phyloP scores from a whole-genome alignment of 2,888 invertebrate species.

The Oegoconia quadripuncta region DNA sequence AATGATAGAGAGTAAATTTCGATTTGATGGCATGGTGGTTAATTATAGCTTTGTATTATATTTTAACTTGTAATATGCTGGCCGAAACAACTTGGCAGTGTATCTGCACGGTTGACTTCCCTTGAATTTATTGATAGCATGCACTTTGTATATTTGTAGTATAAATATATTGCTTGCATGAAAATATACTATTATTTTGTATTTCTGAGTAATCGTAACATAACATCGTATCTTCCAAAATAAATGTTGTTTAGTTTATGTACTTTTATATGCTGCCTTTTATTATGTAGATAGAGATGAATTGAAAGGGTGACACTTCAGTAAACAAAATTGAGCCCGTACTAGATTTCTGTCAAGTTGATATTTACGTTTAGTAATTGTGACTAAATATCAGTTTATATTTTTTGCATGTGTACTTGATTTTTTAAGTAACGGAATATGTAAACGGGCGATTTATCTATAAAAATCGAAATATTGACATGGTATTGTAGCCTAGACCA shows the following conservation, averaged over 20 bases:
- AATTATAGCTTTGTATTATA: conserved; percentile 38
- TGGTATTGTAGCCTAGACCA: conserved; percentile 54
- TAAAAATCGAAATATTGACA: conserved; percentile 20
- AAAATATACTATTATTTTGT: conserved; percentile 55
- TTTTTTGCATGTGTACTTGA: conserved; percentile 53
- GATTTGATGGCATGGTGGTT: conserved; percentile 10
- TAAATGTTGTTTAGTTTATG: conserved; percentile 71
- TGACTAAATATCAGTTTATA: conserved; percentile 17
- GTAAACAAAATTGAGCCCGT: conserved; percentile 34
- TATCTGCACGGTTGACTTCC: conserved; percentile 46
- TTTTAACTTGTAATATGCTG: conserved; percentile 31
- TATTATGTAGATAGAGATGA: conserved; percentile 46
- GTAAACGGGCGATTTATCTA: conserved; percentile 31
- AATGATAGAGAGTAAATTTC: neutral
- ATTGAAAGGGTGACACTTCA: conserved; percentile 45
- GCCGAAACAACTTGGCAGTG: conserved; percentile 37
- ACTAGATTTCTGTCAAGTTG: conserved; percentile 23
- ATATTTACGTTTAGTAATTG: conserved; percentile 26
- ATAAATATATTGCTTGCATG: conserved; percentile 65
- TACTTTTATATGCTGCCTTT: conserved; percentile 40
- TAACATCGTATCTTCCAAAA: conserved; percentile 73
- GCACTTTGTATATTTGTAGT: conserved; percentile 62
- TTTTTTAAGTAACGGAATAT: conserved; percentile 31
- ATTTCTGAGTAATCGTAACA: conserved; percentile 46
- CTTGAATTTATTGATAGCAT: conserved; percentile 47